Percentiles rank a stretch among this genome's conserved stretches.
Evolutionary conservation across 2,797 vertebrate species (phyloP).

Genomic region (Centropyge bicolor): DNA sequence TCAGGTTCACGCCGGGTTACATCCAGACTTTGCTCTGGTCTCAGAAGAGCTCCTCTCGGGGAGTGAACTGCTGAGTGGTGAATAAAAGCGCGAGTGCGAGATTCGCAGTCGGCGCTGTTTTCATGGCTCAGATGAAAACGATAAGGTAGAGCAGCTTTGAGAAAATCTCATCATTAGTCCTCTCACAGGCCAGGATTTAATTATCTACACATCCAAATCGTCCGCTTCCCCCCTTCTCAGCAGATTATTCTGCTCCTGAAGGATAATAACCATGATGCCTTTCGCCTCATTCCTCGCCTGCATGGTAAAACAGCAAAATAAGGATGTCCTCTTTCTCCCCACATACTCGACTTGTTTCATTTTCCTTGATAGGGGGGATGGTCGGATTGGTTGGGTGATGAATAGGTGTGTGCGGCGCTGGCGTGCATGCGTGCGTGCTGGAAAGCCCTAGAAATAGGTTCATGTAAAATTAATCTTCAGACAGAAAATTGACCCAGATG

Average conservation of each 20-base stretch:
- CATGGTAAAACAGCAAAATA: conserved; percentile 64
- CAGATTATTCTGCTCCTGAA: conserved; percentile 78
- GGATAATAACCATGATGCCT: conserved; percentile 73
- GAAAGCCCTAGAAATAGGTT: conserved; percentile 66
- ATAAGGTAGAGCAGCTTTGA: conserved; percentile 77
- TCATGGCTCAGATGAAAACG: conserved; percentile 74
- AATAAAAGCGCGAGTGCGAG: conserved; percentile 66
- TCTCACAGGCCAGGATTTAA: conserved; percentile 83
- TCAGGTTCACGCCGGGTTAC: conserved; percentile 65
- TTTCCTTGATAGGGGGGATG: conserved; percentile 38
- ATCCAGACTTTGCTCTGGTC: conserved; percentile 44
- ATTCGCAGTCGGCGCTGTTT: conserved; percentile 74
- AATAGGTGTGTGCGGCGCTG: conserved; percentile 38
- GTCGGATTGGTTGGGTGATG: conserved; percentile 39
- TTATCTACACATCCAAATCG: conserved; percentile 78
- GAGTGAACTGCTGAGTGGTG: conserved; percentile 76
- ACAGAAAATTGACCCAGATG: conserved; percentile 80
- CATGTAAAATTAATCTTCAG: conserved; percentile 77
- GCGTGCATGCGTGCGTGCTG: conserved; percentile 22
- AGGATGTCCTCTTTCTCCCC: conserved; percentile 27
- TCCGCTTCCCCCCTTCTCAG: conserved; percentile 73
- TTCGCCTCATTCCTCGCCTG: conserved; percentile 50
- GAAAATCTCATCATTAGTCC: conserved; percentile 84
- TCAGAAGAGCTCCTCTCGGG: conserved; percentile 60
- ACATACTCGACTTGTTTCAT: conserved; percentile 29